Percentiles rank a stretch among this genome's conserved stretches.
These are phyloP conservation scores for Nomia melanderi DNA, from an alignment of 1,140 invertebrate species.

Conservation along the genomic window DNA sequence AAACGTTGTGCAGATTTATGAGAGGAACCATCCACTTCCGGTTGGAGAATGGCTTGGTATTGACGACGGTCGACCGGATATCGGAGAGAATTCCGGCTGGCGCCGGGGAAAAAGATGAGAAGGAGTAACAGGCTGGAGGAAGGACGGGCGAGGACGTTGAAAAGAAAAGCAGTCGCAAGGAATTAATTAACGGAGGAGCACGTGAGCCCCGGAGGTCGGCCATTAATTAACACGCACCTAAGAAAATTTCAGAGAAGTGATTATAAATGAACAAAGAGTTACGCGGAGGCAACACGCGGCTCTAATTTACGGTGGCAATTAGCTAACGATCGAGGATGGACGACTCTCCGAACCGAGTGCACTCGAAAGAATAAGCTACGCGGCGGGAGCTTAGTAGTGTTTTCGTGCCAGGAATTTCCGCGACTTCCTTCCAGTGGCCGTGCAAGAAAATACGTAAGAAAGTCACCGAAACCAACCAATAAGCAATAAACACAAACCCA, in stretches of 20 bases:
- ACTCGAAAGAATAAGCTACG: constrained; percentile 40
- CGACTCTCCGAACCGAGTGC: constrained; percentile 25
- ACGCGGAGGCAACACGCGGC: constrained; percentile 26
- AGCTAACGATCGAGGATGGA: constrained; percentile 54
- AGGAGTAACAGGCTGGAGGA: too few species aligned
- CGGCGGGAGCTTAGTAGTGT: not conserved
- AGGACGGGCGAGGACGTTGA: too few species aligned
- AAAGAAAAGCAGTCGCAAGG: constrained; percentile 12
- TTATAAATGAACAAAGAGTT: constrained; percentile 59
- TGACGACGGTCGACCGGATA: not conserved
- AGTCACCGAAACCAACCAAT: too few species aligned
- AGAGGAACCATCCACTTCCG: not conserved
- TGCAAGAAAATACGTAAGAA: not conserved
- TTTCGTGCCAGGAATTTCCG: not conserved
- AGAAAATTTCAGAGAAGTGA: constrained; percentile 61
- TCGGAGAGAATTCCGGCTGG: not conserved
- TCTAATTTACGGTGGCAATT: constrained; percentile 57
- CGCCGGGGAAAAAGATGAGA: not conserved
- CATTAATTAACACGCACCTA: constrained; percentile 62
- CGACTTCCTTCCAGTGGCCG: not conserved
- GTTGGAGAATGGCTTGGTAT: not conserved
- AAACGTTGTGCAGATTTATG: not conserved
- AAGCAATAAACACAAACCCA: too few species aligned
- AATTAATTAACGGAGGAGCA: constrained; percentile 51
- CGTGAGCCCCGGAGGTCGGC: constrained; percentile 8